Conservation (phyloP, 2,113 vertebrate species). For the Gracilinanus agilis region DNA sequence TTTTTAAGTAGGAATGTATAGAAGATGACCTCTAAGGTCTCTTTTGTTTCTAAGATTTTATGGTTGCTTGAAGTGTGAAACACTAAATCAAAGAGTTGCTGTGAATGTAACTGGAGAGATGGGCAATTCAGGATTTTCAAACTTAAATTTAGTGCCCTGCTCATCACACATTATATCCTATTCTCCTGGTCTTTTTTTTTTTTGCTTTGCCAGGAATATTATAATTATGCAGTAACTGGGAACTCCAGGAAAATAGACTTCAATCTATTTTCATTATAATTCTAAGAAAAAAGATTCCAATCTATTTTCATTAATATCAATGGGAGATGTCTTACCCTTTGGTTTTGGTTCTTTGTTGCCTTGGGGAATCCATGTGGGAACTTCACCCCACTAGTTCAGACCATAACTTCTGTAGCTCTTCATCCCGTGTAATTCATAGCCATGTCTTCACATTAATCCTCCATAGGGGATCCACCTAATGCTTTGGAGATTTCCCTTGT, state of each 20-base stretch:
- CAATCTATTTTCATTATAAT: background rate
- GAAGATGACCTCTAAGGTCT: background rate
- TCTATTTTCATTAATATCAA: background rate
- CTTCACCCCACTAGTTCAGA: background rate
- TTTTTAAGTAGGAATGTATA: no score
- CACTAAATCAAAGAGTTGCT: background rate
- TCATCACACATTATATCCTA: background rate
- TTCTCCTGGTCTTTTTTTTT: background rate
- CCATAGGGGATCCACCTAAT: background rate
- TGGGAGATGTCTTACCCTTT: background rate
- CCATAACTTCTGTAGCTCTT: background rate
- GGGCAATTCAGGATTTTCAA: background rate
- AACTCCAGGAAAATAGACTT: background rate
- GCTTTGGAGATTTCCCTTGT: background rate
- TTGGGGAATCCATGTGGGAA: background rate
- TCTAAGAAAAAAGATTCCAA: background rate
- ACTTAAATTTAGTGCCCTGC: background rate
- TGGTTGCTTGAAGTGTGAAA: background rate
- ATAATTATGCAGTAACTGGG: background rate
- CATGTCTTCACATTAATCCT: background rate
- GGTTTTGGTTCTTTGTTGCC: background rate
- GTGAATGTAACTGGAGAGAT: background rate
- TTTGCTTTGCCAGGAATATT: background rate
- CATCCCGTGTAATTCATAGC: background rate
- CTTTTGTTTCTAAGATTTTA: background rate